Conservation (phyloP, 2,888 invertebrate genomes). For the Micropterix aruncella region DNA sequence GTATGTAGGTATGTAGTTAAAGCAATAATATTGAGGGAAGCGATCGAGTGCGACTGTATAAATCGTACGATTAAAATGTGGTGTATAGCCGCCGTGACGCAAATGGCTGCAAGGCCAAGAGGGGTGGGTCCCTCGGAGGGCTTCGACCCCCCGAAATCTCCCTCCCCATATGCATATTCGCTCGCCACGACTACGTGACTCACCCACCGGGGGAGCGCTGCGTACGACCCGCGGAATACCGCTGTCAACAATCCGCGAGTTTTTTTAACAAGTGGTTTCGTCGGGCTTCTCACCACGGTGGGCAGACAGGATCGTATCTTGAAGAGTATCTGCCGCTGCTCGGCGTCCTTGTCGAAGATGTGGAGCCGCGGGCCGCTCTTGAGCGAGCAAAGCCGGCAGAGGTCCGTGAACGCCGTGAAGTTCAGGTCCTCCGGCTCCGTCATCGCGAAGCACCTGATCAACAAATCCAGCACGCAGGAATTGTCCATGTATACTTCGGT, state of each 20-base stretch:
- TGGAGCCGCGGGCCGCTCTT: constrained; percentile 54
- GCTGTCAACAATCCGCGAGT: no score
- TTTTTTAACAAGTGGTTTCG: no score
- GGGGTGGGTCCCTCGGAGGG: no score
- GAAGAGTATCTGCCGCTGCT: constrained; percentile 53
- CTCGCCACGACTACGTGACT: no score
- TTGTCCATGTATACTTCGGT: constrained; percentile 41
- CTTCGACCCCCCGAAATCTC: not conserved
- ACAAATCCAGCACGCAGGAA: constrained; percentile 43
- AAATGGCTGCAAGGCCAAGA: no score
- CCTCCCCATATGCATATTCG: not conserved
- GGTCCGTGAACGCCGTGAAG: constrained; percentile 51
- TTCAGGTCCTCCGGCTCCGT: constrained; percentile 55
- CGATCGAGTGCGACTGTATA: no score
- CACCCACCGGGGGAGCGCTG: no score
- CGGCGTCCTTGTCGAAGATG: constrained; percentile 58
- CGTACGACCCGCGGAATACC: no score
- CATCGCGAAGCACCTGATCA: constrained; percentile 44
- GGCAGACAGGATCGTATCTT: constrained; percentile 56
- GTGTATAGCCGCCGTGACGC: no score
- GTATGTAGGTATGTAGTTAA: no score
- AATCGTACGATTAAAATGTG: no score
- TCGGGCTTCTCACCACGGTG: constrained; percentile 54
- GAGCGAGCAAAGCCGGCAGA: constrained; percentile 55
- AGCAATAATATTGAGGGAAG: no score